Conservation (phyloP, 2,888 invertebrate species). For the Epinotia brunnichana region DNA sequence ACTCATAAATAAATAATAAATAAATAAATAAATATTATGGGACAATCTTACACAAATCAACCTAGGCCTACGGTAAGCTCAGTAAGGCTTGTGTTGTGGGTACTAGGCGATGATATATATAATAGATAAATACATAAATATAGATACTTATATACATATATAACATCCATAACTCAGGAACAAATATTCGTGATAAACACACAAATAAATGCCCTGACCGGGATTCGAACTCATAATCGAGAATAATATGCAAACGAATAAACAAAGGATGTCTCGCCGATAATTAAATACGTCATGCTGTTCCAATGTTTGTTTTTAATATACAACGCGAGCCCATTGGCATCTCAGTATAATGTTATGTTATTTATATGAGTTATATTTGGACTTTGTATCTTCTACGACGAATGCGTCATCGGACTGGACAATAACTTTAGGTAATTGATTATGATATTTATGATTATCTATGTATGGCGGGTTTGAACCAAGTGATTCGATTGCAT, state of each 20-base stretch:
- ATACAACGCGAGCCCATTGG: not conserved
- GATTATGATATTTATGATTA: no score
- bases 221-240: slow-evolving; percentile 10
- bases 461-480: not conserved
- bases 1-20: no score
- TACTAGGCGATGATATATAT: no score
- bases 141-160: no score
- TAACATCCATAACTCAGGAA: no score
- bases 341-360: not conserved
- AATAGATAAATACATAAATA: no score
- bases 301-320: slow-evolving; percentile 13
- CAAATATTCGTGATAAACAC: no score
- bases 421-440: slow-evolving; percentile 14
- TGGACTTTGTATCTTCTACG: slow-evolving; percentile 19
- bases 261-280: not conserved
- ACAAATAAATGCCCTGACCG: no score
- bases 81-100: no score
- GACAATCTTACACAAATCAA: no score
- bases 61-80: no score
- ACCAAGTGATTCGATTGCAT: not conserved
- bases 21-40: no score
- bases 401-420: slow-evolving; percentile 9
- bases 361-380: slow-evolving; percentile 15
- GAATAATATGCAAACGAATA: not conserved
- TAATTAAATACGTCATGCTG: not conserved